These are phyloP conservation scores for Cryptotis parvus DNA, from an alignment of 2,113 vertebrate species.

Conservation along the genomic window DNA sequence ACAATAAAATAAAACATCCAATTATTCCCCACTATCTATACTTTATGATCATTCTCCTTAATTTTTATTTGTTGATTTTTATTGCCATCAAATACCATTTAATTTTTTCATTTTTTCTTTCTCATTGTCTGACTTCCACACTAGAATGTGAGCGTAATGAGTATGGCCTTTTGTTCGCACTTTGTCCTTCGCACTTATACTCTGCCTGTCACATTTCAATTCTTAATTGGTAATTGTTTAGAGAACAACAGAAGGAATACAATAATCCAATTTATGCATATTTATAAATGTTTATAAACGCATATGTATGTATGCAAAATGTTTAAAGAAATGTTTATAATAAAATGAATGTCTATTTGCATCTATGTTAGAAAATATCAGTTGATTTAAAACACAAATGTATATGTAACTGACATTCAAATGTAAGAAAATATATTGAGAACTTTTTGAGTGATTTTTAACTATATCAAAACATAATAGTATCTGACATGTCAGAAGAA, in stretches of 20 bases:
- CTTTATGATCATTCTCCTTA: fast-evolving
- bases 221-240: neutral
- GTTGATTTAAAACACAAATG: neutral
- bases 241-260: neutral
- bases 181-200: neutral
- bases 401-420: neutral
- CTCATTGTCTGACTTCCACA: neutral
- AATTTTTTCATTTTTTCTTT: neutral
- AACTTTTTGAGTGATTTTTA: neutral
- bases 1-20: neutral
- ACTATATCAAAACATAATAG: neutral
- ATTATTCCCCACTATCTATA: fast-evolving
- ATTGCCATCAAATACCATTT: neutral
- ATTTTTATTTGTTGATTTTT: neutral
- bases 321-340: neutral
- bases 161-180: neutral
- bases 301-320: neutral
- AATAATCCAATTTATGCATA: neutral
- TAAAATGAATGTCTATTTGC: neutral
- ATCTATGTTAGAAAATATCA: neutral
- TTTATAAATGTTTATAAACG: neutral
- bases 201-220: neutral
- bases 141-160: neutral
- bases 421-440: neutral
- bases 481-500: neutral